Evolutionary conservation across 2,888 invertebrate genomes (phyloP).

Genomic region (Oligia fasciuncula): DNA sequence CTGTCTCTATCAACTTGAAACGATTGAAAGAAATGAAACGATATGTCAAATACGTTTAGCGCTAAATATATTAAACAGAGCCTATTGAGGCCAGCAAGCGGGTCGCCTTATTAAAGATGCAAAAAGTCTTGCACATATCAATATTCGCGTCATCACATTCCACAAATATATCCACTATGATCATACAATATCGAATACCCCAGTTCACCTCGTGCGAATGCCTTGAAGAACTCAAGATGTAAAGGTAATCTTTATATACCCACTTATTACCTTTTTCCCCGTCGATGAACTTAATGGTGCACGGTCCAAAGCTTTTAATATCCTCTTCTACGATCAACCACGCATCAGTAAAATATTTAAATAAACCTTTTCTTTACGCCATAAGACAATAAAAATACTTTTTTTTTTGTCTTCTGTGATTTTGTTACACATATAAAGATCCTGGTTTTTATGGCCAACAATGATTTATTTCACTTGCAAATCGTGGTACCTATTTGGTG

Average conservation of each 20-base stretch:
- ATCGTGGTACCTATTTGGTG: neutral
- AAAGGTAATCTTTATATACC: constrained; percentile 5
- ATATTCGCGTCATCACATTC: neutral
- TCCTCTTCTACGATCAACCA: constrained; percentile 6
- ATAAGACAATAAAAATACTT: no score
- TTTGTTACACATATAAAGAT: no score
- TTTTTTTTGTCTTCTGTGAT: no score
- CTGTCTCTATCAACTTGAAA: neutral
- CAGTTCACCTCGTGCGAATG: constrained; percentile 35
- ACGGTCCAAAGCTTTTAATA: constrained; percentile 48
- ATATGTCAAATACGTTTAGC: neutral
- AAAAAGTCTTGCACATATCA: neutral
- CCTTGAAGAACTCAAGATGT: constrained; percentile 28
- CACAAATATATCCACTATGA: neutral
- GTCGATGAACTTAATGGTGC: constrained; percentile 37
- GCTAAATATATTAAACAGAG: neutral
- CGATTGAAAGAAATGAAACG: neutral
- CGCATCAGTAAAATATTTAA: constrained; percentile 42
- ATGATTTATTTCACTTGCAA: neutral
- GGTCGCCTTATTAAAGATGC: neutral
- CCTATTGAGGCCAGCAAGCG: no score
- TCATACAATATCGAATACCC: constrained; percentile 11
- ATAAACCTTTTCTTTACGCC: constrained; percentile 27
- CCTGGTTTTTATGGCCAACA: neutral
- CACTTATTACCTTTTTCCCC: constrained; percentile 18